Conservation (phyloP, 1,140 invertebrate genomes). For the Zaprionus kolodkinae region DNA sequence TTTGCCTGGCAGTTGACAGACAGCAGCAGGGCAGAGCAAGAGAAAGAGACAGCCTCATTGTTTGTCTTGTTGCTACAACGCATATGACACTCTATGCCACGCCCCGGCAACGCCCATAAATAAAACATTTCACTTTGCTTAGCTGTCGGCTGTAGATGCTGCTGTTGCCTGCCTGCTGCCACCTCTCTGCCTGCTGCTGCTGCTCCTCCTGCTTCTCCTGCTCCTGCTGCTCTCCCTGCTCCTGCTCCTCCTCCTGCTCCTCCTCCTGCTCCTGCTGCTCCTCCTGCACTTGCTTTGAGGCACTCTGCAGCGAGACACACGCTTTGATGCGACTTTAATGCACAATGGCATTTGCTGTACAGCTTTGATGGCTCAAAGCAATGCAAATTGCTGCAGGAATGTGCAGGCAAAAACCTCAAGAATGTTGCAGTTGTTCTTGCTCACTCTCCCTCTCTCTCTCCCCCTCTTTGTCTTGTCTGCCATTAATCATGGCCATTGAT, state of each 20-base stretch:
- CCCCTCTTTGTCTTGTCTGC: not conserved
- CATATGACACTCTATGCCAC: constrained; percentile 74
- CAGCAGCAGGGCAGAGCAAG: constrained; percentile 23
- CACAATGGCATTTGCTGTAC: constrained; percentile 68
- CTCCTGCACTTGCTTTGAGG: constrained; percentile 4
- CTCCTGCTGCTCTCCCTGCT: not conserved
- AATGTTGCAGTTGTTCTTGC: constrained; percentile 22
- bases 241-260: too few species aligned
- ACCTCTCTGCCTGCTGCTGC: too few species aligned
- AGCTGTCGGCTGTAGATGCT: constrained; percentile 47
- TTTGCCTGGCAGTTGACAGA: constrained; percentile 75
- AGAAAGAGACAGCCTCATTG: constrained; percentile 56
- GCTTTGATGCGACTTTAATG: constrained; percentile 81
- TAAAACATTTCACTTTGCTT: constrained; percentile 82
- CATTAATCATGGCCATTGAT: constrained; percentile 66
- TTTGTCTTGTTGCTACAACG: constrained; percentile 78
- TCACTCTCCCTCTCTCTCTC: not conserved
- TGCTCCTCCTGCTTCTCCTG: too few species aligned
- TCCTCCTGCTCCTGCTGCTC: not conserved
- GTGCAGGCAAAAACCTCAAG: constrained; percentile 58
- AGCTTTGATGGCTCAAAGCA: constrained; percentile 47
- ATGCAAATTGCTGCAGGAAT: constrained; percentile 67
- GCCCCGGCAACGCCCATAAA: constrained; percentile 67
- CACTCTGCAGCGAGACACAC: constrained; percentile 48
- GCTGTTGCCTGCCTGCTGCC: constrained; percentile 10